Percentiles rank a stretch among this genome's conserved stretches.
Evolutionary conservation across 2,888 invertebrate genomes (phyloP).

Genomic region (Lacanobia wlatinum): DNA sequence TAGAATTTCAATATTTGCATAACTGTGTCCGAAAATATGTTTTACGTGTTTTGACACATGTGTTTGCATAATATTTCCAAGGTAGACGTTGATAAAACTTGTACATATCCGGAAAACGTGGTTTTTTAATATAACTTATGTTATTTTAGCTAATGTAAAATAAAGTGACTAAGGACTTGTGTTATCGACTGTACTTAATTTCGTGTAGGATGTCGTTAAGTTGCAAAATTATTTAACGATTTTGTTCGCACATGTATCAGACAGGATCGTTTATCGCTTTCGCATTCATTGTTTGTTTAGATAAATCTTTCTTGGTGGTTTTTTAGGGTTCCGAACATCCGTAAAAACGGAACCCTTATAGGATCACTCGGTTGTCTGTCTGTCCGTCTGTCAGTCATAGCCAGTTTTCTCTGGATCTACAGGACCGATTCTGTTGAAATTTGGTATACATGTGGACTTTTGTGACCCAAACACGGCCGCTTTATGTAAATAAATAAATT

Average conservation of each 20-base stretch:
- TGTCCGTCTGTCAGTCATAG: too few species aligned
- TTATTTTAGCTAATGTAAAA: slow-evolving; percentile 29
- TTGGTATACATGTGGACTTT: too few species aligned
- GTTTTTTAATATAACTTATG: background rate
- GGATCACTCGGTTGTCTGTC: too few species aligned
- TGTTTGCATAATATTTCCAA: slow-evolving; percentile 31
- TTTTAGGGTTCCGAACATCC: too few species aligned
- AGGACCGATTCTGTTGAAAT: too few species aligned
- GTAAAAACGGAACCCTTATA: too few species aligned
- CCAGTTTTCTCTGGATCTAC: too few species aligned
- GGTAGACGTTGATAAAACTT: slow-evolving; percentile 12
- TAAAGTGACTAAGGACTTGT: slow-evolving; percentile 1
- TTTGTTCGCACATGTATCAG: background rate
- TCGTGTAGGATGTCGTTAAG: background rate
- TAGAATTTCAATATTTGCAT: slow-evolving; percentile 27
- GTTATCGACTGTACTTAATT: slow-evolving; percentile 4
- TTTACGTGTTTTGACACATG: slow-evolving; percentile 23
- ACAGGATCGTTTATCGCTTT: background rate
- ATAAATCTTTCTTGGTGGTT: background rate
- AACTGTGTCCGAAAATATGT: slow-evolving; percentile 32
- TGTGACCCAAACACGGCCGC: too few species aligned
- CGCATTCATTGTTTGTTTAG: background rate
- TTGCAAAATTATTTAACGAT: slow-evolving; percentile 18
- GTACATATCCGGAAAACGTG: slow-evolving; percentile 23
- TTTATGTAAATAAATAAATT: too few species aligned